Evolutionary conservation across 2,113 vertebrate species (phyloP), one percentile per base, ranked within the genome.

Genomic region (Antigone vipio): DNA sequence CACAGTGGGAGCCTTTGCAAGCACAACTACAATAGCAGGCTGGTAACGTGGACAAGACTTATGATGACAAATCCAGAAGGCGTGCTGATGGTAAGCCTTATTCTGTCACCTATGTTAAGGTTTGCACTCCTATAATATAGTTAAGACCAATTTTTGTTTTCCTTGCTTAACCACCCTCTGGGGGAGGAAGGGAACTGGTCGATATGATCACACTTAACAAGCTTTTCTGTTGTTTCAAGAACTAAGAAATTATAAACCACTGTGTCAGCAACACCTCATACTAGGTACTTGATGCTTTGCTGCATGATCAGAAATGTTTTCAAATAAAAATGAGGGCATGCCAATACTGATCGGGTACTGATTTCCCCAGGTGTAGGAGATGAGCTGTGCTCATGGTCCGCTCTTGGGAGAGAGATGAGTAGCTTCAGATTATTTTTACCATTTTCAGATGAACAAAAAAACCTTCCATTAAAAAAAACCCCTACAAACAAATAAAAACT

Each of bases 71-170:
- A 72, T 40, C 42, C 27, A 29, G 15, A 53, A 81, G 45, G 38
- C 0, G 0, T 62, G 55, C 50, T 66, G 72, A 58, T 0, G 0
- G 77, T n/a, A 38, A 85, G 32, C 12, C 78, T 62, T 13, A 4
- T n/a, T 88, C 56, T 63, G 23, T 38, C 21, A 55, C 11, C n/a
- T 50, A 1, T 8, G 12, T 67, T 35, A 35, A 45, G 55, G 22
- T 69, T 79, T 69, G 23, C 10, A 16, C 42, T 85, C 19, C 50
- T 45, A 12, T 60, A 27, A 59, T 12, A 69, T 0, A 64, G 44
- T 38, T 53, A 83, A 68, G 17, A 60, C 5, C 7, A 30, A 40
- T 45, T 92, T 89, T 88, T 87, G 20, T 64, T 95, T 87, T 84
- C 9, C 15, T 88, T 71, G 13, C 24, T 78, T 9, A 5, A 63